These are phyloP conservation scores for Anhinga rufa DNA, from an alignment of 2,113 vertebrate species.

Conservation along the genomic window DNA sequence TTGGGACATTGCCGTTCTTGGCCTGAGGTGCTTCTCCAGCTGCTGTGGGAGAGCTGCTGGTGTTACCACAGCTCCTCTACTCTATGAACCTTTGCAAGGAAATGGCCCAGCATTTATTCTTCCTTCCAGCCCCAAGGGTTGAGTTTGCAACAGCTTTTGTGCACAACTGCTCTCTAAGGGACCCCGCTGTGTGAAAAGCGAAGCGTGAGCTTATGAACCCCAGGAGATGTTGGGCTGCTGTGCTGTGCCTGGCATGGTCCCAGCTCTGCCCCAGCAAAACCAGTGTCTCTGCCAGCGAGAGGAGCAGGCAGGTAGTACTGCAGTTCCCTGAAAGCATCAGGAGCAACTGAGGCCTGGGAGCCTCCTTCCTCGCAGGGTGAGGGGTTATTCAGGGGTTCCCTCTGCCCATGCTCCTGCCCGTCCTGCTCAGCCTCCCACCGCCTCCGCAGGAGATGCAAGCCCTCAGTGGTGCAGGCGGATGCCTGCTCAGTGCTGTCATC, in stretches of 20 bases:
- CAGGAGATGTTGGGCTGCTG: background rate
- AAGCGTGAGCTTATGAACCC: background rate
- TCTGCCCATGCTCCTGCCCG: background rate
- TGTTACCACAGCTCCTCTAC: background rate
- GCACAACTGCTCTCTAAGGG: accelerated
- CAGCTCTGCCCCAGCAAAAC: background rate
- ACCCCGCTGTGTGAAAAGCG: accelerated
- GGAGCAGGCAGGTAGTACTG: background rate
- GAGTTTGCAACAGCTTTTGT: background rate
- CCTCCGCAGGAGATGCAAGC: accelerated
- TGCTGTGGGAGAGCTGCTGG: background rate
- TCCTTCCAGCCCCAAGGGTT: background rate
- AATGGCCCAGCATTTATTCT: background rate
- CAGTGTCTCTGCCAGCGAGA: background rate
- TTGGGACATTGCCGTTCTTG: background rate
- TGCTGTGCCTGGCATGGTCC: background rate
- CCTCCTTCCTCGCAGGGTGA: accelerated
- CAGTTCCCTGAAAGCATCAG: background rate
- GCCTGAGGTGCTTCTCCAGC: background rate
- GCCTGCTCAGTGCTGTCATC: background rate
- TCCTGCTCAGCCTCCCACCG: background rate
- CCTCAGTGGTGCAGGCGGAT: background rate
- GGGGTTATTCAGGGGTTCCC: background rate
- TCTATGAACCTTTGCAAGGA: background rate
- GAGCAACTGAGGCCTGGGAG: background rate